These are phyloP conservation scores for Meta bourneti DNA, from an alignment of 2,888 invertebrate genomes.

Conservation along the genomic window DNA sequence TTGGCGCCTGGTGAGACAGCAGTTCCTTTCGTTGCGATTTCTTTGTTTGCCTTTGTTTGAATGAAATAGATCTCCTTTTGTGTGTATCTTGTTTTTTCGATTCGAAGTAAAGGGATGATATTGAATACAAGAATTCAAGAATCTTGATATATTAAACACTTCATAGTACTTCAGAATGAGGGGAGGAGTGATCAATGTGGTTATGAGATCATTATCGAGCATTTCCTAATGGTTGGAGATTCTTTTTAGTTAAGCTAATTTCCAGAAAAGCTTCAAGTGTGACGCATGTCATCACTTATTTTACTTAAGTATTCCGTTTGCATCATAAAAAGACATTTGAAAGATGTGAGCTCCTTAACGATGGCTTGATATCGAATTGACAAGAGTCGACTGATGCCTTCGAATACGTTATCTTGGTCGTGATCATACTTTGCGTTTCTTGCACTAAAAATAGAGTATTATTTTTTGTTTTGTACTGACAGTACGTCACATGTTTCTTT, in stretches of 20 bases:
- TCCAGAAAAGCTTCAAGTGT: background rate
- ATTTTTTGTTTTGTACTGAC: too few relatives aligned
- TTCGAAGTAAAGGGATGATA: conserved; percentile 11
- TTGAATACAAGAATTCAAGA: background rate
- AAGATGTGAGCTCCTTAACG: too few relatives aligned
- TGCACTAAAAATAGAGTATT: too few relatives aligned
- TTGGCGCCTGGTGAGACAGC: conserved; percentile 17
- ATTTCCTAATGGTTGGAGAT: background rate
- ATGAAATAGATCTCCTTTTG: conserved; percentile 9
- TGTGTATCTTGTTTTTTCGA: conserved; percentile 10
- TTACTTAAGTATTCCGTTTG: too few relatives aligned
- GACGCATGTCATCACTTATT: too few relatives aligned
- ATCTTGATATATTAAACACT: conserved; percentile 18
- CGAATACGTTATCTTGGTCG: too few relatives aligned
- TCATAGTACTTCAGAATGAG: background rate
- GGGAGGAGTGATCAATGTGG: background rate
- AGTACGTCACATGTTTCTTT: too few relatives aligned
- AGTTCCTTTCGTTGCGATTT: background rate
- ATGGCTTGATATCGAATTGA: too few relatives aligned
- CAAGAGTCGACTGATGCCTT: too few relatives aligned
- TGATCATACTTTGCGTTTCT: too few relatives aligned
- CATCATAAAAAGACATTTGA: too few relatives aligned
- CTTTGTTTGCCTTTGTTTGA: conserved; percentile 32
- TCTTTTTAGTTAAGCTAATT: background rate
- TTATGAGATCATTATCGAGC: background rate